Conservation (phyloP, 1,140 invertebrate genomes). For the Leptopilina clavipes region DNA sequence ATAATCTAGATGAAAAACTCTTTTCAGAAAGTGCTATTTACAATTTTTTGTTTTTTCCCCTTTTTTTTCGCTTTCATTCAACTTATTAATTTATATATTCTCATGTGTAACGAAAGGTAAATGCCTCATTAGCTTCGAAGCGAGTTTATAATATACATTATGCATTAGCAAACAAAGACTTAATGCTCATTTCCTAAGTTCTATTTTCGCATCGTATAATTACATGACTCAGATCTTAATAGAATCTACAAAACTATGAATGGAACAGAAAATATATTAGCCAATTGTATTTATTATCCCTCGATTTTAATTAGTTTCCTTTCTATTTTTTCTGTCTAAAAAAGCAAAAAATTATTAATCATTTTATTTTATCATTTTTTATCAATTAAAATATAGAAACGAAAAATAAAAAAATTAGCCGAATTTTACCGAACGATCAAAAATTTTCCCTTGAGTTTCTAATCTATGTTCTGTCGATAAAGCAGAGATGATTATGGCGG, state of each 20-base stretch:
- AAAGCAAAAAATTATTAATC: too few relatives aligned
- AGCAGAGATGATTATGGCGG: too few relatives aligned
- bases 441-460: too few relatives aligned
- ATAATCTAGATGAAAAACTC: background rate
- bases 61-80: background rate
- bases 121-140: background rate
- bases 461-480: too few relatives aligned
- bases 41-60: too few relatives aligned
- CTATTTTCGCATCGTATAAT: background rate
- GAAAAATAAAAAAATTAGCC: too few relatives aligned
- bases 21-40: background rate
- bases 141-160: background rate
- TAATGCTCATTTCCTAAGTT: background rate
- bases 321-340: too few relatives aligned
- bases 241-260: background rate
- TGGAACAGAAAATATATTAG: background rate
- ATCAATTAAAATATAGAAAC: too few relatives aligned
- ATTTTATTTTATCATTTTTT: too few relatives aligned
- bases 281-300: background rate
- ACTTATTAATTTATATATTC: constrained; percentile 1
- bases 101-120: background rate
- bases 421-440: too few relatives aligned
- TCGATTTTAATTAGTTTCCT: too few relatives aligned
- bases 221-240: background rate
- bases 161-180: constrained; percentile 1